These are phyloP conservation scores for Leistus spinibarbis DNA, from an alignment of 2,888 invertebrate genomes.

Conservation along the genomic window DNA sequence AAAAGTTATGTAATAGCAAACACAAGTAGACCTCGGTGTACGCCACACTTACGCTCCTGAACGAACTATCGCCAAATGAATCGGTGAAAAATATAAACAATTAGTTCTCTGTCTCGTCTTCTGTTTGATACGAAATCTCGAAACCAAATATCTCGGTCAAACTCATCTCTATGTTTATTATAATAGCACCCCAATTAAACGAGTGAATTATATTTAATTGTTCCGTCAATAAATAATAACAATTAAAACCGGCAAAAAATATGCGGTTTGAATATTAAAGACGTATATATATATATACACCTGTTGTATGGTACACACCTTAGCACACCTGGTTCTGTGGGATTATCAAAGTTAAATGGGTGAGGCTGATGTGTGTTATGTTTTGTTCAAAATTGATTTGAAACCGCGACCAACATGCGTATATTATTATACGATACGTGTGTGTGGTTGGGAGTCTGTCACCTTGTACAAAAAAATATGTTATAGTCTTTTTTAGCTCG, in stretches of 20 bases:
- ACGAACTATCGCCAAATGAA: too few relatives aligned
- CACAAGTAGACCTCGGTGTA: too few relatives aligned
- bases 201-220: background rate
- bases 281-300: slow-evolving; percentile 7
- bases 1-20: too few relatives aligned
- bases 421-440: background rate
- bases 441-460: background rate
- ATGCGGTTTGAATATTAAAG: background rate
- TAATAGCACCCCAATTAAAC: slow-evolving; percentile 1
- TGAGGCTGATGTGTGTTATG: background rate
- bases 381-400: background rate
- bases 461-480: too few relatives aligned
- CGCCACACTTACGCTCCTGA: too few relatives aligned
- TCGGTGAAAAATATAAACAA: too few relatives aligned
- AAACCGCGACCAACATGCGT: background rate
- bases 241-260: background rate
- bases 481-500: too few relatives aligned
- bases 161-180: too few relatives aligned
- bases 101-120: too few relatives aligned
- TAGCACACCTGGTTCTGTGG: slow-evolving; percentile 18
- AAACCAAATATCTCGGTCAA: too few relatives aligned
- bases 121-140: too few relatives aligned
- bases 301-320: slow-evolving; percentile 15
- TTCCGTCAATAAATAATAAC: slow-evolving; percentile 18
- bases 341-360: slow-evolving; percentile 5